Evolutionary conservation across 2,113 vertebrate species (phyloP).

Genomic region (Zosterops borbonicus): DNA sequence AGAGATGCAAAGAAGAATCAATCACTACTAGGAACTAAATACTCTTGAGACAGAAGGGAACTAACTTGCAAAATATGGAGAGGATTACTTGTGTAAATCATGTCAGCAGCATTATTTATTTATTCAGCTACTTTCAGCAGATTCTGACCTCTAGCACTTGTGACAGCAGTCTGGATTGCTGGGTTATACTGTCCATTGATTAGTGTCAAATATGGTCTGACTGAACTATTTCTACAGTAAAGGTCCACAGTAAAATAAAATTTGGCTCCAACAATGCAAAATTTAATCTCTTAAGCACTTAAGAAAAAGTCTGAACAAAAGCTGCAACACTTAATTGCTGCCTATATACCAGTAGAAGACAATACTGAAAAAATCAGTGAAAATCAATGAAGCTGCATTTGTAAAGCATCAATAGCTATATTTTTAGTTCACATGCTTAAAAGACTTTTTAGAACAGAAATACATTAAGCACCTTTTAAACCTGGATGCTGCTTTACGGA

Average conservation of each 20-base stretch:
- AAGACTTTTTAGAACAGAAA: not conserved
- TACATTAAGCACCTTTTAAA: not conserved
- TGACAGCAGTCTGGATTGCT: not conserved
- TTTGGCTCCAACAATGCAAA: not conserved
- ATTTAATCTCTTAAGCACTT: not conserved
- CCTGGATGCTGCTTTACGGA: not conserved
- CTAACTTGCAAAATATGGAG: not conserved
- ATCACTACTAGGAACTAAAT: not conserved
- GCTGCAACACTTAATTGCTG: not conserved
- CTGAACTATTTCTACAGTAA: not conserved
- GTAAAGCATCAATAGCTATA: not conserved
- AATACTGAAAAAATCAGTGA: not conserved
- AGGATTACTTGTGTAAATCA: not conserved
- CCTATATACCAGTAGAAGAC: not conserved
- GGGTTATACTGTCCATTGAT: not conserved
- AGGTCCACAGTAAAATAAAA: not conserved
- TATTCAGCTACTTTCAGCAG: not conserved
- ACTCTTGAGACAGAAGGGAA: not conserved
- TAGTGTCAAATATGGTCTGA: not conserved
- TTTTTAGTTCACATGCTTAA: not conserved
- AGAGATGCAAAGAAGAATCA: not conserved
- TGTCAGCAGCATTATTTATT: not conserved
- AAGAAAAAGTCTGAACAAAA: not conserved
- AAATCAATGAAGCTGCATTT: not conserved
- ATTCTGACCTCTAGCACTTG: not conserved